Conservation (phyloP, 2,888 invertebrate genomes). For the Rhopalosiphum nymphaeae region DNA sequence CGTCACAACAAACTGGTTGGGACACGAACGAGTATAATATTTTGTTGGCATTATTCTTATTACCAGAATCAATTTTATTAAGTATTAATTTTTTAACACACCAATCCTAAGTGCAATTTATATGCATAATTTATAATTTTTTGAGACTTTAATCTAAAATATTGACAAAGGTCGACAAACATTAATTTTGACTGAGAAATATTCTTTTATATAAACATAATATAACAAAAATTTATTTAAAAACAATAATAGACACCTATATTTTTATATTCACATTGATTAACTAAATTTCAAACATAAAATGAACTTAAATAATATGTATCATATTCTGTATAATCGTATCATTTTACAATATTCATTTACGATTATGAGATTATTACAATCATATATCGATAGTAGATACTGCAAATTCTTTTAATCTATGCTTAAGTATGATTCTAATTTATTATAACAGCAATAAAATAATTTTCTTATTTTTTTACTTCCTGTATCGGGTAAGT, state of each 20-base stretch:
- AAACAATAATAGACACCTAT: not conserved
- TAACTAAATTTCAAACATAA: not conserved
- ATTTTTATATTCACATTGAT: not conserved
- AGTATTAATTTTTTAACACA: not conserved
- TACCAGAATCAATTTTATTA: constrained; percentile 5
- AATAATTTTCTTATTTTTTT: not conserved
- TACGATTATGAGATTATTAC: not conserved
- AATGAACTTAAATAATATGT: not conserved
- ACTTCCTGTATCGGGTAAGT: not conserved
- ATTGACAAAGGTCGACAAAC: not conserved
- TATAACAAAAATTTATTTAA: not conserved
- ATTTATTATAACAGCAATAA: not conserved
- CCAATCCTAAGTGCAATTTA: not conserved
- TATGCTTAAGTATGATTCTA: not conserved
- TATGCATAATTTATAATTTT: not conserved
- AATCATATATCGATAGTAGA: not conserved
- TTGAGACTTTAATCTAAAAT: not conserved
- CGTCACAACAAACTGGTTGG: constrained; percentile 59
- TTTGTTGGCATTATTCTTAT: not conserved
- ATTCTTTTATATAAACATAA: not conserved
- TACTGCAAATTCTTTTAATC: not conserved
- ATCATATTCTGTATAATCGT: not conserved
- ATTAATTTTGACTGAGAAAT: not conserved
- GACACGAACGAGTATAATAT: constrained; percentile 37
- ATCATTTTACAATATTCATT: not conserved